Base-by-base conservation (phyloP, 2,888 invertebrate species). In the Pycnomerus fuliginosus region DNA sequence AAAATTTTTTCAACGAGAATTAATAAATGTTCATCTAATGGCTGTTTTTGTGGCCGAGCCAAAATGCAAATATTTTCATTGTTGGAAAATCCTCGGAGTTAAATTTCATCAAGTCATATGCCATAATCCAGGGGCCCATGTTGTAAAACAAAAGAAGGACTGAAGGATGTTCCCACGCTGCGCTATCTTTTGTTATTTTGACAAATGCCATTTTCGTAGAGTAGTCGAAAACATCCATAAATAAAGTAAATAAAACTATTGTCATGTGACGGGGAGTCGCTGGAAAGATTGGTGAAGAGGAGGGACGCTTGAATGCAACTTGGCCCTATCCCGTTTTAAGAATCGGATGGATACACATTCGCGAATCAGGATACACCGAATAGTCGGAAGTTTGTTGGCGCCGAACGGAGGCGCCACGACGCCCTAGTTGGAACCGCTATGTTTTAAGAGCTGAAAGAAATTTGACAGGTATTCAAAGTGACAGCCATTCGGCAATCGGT, bases 331-430 rank as follows among this genome's bases (percentile, higher is more conserved):
- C 31, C 37, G 4, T 27, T 14, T 30, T 38, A 33, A 42, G 45
- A 36, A 41, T 40, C 45, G 31, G 43, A 53, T 56, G 53, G 58
- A 50, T 53, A 58, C 52, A 58, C 47, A 50, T 53, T 53, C 50
- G 44, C 51, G 52, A 56, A 55, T 55, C 51, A 47, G 53, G 53
- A 56, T 53, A 50, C 52, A 56, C 50, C 31, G 49, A 52, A 52
- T 47, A 42, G 52, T 50, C 52, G 60, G 59, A 60, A 63, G 59
- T 58, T 60, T 54, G 50, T 53, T 56, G 63, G 63, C 63, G 63
- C 62, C 63, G 55, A 56, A 42, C 74, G 73, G 72, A 75, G 60
- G 75, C 76, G 76, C 76, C 70, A 70, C 73, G 68, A 72, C 72
- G 65, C 72, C 72, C 67, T 68, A 59, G 64, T 64, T 59, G 39